phyloP scores from a whole-genome alignment of 2,113 vertebrate species.

The Cyphomyrus plagiostoma region DNA sequence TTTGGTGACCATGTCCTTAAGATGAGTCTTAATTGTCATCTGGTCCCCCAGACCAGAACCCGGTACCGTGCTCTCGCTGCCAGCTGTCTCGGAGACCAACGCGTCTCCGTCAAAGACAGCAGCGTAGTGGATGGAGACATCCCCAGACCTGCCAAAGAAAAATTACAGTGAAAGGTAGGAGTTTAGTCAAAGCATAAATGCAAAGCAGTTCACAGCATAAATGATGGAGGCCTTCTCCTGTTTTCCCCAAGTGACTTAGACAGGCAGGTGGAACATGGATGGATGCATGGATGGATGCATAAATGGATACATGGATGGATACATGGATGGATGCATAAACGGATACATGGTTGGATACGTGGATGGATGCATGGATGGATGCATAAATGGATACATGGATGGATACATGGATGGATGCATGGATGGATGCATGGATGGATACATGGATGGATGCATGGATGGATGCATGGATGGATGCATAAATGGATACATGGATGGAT shows the following conservation, averaged over 20 bases:
- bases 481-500: background rate
- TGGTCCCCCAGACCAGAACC: constrained; percentile 34
- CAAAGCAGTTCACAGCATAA: background rate
- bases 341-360: too few species aligned
- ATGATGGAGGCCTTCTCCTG: constrained; percentile 11
- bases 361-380: background rate
- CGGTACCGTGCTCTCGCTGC: constrained; percentile 47
- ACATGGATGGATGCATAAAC: background rate
- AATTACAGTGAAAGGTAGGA: constrained; percentile 28
- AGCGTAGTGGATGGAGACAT: constrained; percentile 62
- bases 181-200: background rate
- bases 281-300: background rate
- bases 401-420: too few species aligned
- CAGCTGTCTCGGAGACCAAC: constrained; percentile 40
- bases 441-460: background rate
- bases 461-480: background rate
- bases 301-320: background rate
- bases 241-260: background rate
- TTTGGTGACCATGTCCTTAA: constrained; percentile 72
- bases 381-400: background rate
- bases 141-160: constrained; percentile 62
- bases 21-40: constrained; percentile 36
- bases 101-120: constrained; percentile 70
- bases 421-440: background rate
- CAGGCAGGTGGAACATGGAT: background rate